These are phyloP conservation scores for Sebastes iracundus DNA, from an alignment of 2,797 vertebrate species.

Conservation along the genomic window DNA sequence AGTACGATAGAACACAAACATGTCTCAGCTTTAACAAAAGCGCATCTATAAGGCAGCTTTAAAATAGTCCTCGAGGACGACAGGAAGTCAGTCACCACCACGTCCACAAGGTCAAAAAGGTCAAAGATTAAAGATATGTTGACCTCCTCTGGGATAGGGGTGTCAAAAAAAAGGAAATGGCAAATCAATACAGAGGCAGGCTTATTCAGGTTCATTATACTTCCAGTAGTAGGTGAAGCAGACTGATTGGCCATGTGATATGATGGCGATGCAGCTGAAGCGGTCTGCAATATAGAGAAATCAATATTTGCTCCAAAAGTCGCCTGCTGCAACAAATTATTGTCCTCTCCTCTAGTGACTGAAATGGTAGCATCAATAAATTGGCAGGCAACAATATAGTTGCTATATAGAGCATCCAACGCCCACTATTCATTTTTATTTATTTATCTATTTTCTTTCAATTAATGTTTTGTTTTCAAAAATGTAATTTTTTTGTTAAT, in stretches of 20 bases:
- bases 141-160: neutral
- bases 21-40: neutral
- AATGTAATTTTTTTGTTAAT: no score
- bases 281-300: conserved; percentile 1
- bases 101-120: conserved; percentile 16
- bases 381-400: neutral
- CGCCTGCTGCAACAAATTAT: neutral
- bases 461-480: no score
- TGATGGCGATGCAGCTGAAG: neutral
- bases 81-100: neutral
- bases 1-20: conserved; percentile 3
- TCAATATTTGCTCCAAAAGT: conserved; percentile 23
- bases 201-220: conserved; percentile 49
- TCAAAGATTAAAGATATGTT: conserved; percentile 19
- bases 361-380: neutral
- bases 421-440: neutral
- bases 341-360: neutral
- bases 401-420: neutral
- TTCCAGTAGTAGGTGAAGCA: neutral
- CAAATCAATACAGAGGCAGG: conserved; percentile 36
- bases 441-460: neutral
- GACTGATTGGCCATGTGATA: conserved; percentile 10
- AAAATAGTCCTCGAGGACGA: conserved; percentile 10
- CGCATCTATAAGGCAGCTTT: neutral
- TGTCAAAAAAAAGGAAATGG: conserved; percentile 1